Evolutionary conservation across 1,140 invertebrate species (phyloP).

Genomic region (Zaprionus vittiger): DNA sequence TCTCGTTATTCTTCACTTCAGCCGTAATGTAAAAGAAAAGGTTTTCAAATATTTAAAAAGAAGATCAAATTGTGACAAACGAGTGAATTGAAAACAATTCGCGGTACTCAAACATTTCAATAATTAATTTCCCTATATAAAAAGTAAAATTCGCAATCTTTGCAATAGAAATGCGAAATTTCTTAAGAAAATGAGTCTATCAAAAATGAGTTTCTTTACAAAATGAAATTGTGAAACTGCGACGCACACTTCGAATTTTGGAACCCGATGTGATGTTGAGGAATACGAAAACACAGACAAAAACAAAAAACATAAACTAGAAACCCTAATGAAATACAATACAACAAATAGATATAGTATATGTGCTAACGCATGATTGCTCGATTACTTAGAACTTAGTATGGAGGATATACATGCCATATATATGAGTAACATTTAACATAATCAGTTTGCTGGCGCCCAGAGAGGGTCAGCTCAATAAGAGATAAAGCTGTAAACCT

Average conservation of each 20-base stretch:
- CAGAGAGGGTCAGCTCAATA: conserved; percentile 47
- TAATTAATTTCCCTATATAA: conserved; percentile 24
- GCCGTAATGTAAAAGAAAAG: conserved; percentile 44
- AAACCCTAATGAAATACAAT: conserved; percentile 46
- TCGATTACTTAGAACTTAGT: conserved; percentile 37
- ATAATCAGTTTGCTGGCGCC: conserved; percentile 48
- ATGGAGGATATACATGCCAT: conserved; percentile 50
- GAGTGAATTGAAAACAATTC: conserved; percentile 10
- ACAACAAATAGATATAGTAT: conserved; percentile 52
- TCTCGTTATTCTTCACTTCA: conserved; percentile 30
- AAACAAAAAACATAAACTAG: conserved; percentile 81
- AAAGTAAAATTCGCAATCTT: background rate
- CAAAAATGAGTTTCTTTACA: background rate
- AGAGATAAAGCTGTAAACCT: conserved; percentile 79
- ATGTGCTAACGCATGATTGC: conserved; percentile 29
- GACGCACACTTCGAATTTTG: background rate
- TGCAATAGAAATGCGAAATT: background rate
- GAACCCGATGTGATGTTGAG: background rate
- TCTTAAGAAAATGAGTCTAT: background rate
- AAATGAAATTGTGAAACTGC: background rate
- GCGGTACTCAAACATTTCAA: conserved; percentile 1
- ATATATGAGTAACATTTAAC: conserved; percentile 52
- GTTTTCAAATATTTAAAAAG: conserved; percentile 8
- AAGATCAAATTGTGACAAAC: conserved; percentile 10
- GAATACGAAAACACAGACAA: conserved; percentile 46